Base-by-base conservation (phyloP, 1,140 invertebrate species). In the Propsilocerus akamusi region DNA sequence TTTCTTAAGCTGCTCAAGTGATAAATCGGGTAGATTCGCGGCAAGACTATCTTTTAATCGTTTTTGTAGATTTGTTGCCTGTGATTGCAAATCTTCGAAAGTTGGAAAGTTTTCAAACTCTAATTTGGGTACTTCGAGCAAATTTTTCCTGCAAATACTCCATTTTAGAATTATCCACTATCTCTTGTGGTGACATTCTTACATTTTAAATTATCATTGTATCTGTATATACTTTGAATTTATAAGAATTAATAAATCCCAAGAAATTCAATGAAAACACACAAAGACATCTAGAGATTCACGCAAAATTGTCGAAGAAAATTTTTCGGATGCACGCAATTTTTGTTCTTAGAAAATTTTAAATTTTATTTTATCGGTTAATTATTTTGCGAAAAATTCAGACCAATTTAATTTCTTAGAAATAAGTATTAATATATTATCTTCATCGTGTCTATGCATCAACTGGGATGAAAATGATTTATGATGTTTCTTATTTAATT, bases 131-230 rank as follows among this genome's bases (percentile, higher is more conserved):
- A 41, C 34, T 41, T 41, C 34, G 10, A 41, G n/a, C 34, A 41
- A 41, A 41, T 41, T 41, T 41, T 41, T 41, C 34, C 34, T 41
- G 34, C 17, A 41, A 41, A 17, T 6, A 41, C 22, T 20, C 5
- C 17, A 41, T 22, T 3, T 20, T 6, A 41, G 1, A 2, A 3
- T 20, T 41, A 41, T n/a, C 11, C 14, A 41, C 8, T 41, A 20
- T 3, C 5, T 20, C 14, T 20, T 1, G 4, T n/a, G 3, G 20
- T 3, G 3, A 17, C 22, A 5, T 41, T 7, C 34, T 41, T 20
- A 41, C 34, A 41, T 41, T 41, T 41, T 41, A 41, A 41, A 20
- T 17, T 41, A 8, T 41, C 34, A 41, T 41, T 41, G n/a, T n/a
- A n/a, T n/a, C n/a, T n/a, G n/a, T n/a, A n/a, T n/a, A n/a, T n/a